phyloP scores from a whole-genome alignment of 2,888 invertebrate genomes.

The Hirtodrosophila confusa region DNA sequence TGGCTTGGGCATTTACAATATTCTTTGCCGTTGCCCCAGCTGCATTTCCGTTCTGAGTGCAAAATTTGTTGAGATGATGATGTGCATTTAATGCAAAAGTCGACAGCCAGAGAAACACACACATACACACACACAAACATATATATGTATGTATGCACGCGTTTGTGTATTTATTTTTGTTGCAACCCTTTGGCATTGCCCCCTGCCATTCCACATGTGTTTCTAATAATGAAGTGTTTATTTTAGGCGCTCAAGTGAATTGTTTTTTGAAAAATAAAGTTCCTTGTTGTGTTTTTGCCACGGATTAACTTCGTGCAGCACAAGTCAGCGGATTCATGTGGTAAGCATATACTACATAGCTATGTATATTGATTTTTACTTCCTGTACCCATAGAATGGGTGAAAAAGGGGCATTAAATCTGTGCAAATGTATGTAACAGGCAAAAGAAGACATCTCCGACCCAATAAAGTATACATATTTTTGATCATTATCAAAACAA shows the following conservation, averaged over 20 bases:
- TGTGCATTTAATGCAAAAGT: constrained; percentile 17
- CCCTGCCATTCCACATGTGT: constrained; percentile 53
- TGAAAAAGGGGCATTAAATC: no score
- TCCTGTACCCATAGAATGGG: no score
- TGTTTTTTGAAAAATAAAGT: constrained; percentile 13
- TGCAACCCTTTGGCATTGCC: constrained; percentile 19
- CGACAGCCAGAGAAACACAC: neutral
- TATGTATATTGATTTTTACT: no score
- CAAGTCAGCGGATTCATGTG: no score
- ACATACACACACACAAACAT: constrained; percentile 4
- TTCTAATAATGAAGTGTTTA: constrained; percentile 78
- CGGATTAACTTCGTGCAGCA: no score
- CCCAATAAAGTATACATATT: no score
- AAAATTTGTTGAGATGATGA: constrained; percentile 17
- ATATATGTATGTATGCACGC: neutral
- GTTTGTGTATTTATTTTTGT: constrained; percentile 47
- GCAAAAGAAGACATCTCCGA: no score
- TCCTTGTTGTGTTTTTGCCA: no score
- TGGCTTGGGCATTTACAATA: neutral
- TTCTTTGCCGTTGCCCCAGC: constrained; percentile 7
- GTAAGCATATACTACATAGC: no score
- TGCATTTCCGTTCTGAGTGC: constrained; percentile 54
- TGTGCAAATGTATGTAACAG: no score
- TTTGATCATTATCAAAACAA: no score
- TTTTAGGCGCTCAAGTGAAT: constrained; percentile 65